Evolutionary conservation across 2,797 vertebrate genomes (phyloP), one percentile per base, ranked within the genome.

Genomic region (Capromys pilorides): DNA sequence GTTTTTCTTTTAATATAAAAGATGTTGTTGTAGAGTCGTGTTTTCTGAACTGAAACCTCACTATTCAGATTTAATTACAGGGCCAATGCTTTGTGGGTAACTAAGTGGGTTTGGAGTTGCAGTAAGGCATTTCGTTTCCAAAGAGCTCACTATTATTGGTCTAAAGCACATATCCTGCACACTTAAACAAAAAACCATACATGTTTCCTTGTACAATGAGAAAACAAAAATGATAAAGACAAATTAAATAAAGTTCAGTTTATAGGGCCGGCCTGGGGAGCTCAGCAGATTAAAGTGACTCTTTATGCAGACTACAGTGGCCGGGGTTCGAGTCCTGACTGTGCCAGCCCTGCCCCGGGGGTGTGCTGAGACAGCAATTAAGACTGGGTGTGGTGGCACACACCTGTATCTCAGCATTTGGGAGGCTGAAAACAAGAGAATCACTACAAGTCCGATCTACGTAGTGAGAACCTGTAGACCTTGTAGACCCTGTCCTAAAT

Each of bases 201-300:
- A 26, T 79, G 8, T 6, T 85, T 86, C 18, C 31, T 79, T 75
- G 14, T 88, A 80, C 12, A 86, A 22, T 51, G 26, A 77, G 14
- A 62, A 81, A 59, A 19, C 59, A 6, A 73, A 95, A 83, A n/a
- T 41, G 6, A 85, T 33, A 39, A 93, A 83, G 19, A 39, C 1
- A 96, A 96, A 81, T 75, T 57, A 51, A 57, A 69, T 39, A 41
- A 93, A 89, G 5, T 64, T 75, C 28, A 77, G 41, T 54, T 54
- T 11, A 45, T 45, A 45, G 45, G 45, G 45, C 45, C 45, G 45
- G 45, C 45, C 45, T 45, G 45, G 45, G 45, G 4, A 45, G 45
- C 45, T 45, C 4, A 45, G 45, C 45, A 45, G 45, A 45, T 8
- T 45, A 45, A 45, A 45, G 45, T 45, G 45, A 4, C 45, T 45